Base-by-base conservation (phyloP, 2,888 invertebrate species). In the Diadromus collaris region DNA sequence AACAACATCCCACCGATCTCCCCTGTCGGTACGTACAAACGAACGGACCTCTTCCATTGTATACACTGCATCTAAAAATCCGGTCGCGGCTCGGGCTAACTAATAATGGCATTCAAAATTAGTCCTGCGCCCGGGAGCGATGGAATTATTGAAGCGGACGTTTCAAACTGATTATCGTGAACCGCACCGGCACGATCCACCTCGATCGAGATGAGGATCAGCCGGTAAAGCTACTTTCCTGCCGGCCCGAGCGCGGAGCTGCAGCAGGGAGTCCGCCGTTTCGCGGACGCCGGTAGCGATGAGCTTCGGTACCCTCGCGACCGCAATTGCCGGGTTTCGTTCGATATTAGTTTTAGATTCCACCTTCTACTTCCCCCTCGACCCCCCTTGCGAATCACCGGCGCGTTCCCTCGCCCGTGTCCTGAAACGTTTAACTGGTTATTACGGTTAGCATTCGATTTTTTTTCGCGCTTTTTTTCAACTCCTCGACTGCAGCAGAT, bases 31-130 rank as follows among this genome's bases (percentile, higher is more conserved):
- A 56, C 29, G 29, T 72, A 72, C 64, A 44, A 32, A 72, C 34
- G 54, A 72, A 51, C 34, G 61, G 61, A 38, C 7, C 58, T 48
- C 60, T 63, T 63, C 32, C 44, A 46, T 65, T 44, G 44, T 13
- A 32, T 60, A 13, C 34, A 29, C 34, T 16, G 6, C 46, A 58
- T 64, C 46, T 38, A 48, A 48, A 38, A 60, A 67, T 75, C 70
- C 44, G 65, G 63, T 73, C 74, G 78, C 90, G 90, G 88, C 88
- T 83, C 89, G 86, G 84, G 88, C 86, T 88, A 89, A 89, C 89
- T 90, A 90, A 79, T 75, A 79, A 90, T 90, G 90, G 89, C 90
- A 90, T 90, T 90, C 89, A 90, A 90, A 90, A 90, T 90, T 90
- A 89, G 89, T 88, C 88, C 88, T 88, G 84, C 85, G 83, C 80